A percentile compares a stretch with the other conserved stretches of the same genome.
phyloP scores from a whole-genome alignment of 2,888 invertebrate species.

The Seira musarum region DNA sequence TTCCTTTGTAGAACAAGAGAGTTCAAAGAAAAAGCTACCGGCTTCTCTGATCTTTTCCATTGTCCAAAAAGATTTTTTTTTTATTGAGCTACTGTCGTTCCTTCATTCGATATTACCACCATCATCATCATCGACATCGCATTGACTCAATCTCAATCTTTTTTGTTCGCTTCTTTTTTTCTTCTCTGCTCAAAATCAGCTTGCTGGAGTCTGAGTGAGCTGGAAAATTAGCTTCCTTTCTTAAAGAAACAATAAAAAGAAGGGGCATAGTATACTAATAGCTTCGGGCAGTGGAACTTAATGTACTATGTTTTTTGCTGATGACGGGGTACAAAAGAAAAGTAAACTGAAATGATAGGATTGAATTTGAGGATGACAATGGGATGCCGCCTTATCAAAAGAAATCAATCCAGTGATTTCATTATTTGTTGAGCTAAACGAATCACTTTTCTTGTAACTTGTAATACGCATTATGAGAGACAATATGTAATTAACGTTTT shows the following conservation, averaged over 20 bases:
- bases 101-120: no score
- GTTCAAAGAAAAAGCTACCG: constrained; percentile 32
- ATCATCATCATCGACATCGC: no score
- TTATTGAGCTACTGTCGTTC: constrained; percentile 32
- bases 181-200: no score
- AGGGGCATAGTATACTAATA: no score
- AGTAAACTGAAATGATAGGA: constrained; percentile 14
- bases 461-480: constrained; percentile 23
- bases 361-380: constrained; percentile 3
- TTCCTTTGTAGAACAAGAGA: no score
- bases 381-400: constrained; percentile 40
- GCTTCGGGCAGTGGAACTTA: no score
- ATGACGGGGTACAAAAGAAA: constrained; percentile 3
- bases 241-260: no score
- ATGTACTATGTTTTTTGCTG: no score
- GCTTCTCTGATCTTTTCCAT: constrained; percentile 35
- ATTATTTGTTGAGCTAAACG: constrained; percentile 53
- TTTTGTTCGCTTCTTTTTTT: no score
- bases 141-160: no score
- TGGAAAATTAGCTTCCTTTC: no score
- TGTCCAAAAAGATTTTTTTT: constrained; percentile 30
- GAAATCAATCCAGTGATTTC: constrained; percentile 49
- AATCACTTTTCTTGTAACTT: constrained; percentile 20
- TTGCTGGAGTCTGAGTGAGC: no score
- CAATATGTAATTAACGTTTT: constrained; percentile 53